These are phyloP conservation scores for Lasioglossum villosulum DNA, from an alignment of 2,888 invertebrate genomes.

Conservation along the genomic window DNA sequence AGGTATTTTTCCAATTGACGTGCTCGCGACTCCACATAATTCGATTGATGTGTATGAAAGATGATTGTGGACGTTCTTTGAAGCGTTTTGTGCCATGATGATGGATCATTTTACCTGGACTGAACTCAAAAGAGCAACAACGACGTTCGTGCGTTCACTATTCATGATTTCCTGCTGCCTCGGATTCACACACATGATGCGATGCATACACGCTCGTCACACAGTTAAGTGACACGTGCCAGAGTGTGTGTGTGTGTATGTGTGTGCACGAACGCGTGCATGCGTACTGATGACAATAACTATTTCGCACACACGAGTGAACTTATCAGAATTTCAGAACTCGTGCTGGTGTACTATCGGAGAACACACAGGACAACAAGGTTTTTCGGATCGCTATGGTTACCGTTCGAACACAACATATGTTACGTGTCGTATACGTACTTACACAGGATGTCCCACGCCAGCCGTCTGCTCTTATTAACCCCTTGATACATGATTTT, in stretches of 20 bases:
- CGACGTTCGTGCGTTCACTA: background rate
- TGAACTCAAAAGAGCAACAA: background rate
- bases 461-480: background rate
- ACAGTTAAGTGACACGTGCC: background rate
- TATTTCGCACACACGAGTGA: background rate
- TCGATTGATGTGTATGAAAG: background rate
- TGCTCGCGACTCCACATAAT: background rate
- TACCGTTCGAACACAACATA: constrained; percentile 69
- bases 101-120: constrained; percentile 9
- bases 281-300: background rate
- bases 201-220: background rate
- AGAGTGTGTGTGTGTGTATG: background rate
- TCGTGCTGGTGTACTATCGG: constrained; percentile 26
- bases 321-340: constrained; percentile 44
- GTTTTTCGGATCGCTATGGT: constrained; percentile 74
- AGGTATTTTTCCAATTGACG: background rate
- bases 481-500: background rate
- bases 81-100: constrained; percentile 14
- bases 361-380: constrained; percentile 45
- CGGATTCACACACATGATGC: background rate
- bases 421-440: constrained; percentile 50
- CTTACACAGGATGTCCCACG: constrained; percentile 4
- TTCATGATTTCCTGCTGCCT: constrained; percentile 19
- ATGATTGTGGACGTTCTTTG: constrained; percentile 11
- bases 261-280: background rate